A percentile compares a stretch with the other conserved stretches of the same genome.
Conservation (phyloP, 2,113 vertebrate genomes). For the Rhinoderma darwinii region DNA sequence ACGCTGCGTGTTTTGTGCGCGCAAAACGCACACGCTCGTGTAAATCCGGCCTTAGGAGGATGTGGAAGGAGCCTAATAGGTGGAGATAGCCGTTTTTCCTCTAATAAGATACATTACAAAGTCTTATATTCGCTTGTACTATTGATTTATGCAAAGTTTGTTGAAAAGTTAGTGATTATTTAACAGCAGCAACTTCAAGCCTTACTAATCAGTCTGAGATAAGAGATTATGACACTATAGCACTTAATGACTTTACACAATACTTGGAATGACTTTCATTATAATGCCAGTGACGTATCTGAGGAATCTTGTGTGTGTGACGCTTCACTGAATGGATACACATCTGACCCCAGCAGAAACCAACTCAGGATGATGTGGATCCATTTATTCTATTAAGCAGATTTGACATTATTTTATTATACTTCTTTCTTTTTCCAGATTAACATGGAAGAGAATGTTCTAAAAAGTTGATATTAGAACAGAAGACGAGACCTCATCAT, state of each 20-base stretch:
- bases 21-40: no score
- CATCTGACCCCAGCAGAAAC: background rate
- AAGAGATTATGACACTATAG: background rate
- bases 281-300: background rate
- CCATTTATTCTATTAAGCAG: background rate
- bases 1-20: no score
- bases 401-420: background rate
- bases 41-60: no score
- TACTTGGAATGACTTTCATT: background rate
- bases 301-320: background rate
- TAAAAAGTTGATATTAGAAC: constrained; percentile 28
- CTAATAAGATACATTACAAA: no score
- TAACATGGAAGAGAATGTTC: background rate
- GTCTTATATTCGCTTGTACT: no score
- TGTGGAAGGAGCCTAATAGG: no score
- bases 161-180: no score
- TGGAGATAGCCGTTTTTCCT: no score
- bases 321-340: background rate
- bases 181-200: no score
- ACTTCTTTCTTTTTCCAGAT: background rate
- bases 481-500: constrained; percentile 65
- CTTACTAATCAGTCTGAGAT: background rate
- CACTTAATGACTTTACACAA: background rate
- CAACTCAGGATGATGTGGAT: background rate
- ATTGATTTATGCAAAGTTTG: no score